phyloP scores from a whole-genome alignment of 2,888 invertebrate genomes.

The Euzetes globulus region DNA sequence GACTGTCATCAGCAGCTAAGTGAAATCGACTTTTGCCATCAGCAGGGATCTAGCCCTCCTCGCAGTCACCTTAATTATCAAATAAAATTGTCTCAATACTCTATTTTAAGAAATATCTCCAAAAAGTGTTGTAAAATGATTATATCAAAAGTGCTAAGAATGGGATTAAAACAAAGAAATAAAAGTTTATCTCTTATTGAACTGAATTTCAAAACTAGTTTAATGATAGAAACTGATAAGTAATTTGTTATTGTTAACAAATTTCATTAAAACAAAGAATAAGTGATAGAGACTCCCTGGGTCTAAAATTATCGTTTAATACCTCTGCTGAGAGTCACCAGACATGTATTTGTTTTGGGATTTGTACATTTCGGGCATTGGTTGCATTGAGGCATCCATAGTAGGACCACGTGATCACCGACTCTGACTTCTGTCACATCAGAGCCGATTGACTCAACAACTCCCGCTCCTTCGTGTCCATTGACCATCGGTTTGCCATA shows the following conservation, averaged over 20 bases:
- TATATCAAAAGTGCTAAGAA: no score
- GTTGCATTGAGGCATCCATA: slow-evolving; percentile 52
- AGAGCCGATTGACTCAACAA: slow-evolving; percentile 28
- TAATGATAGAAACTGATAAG: no score
- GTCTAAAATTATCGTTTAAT: background rate
- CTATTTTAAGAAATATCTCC: no score
- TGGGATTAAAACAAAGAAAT: no score
- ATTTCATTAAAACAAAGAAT: no score
- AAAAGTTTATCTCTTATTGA: background rate
- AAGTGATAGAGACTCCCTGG: no score
- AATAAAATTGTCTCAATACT: no score
- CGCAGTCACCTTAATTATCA: background rate
- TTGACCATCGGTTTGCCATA: slow-evolving; percentile 22
- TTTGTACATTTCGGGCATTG: slow-evolving; percentile 52
- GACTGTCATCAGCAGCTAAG: background rate
- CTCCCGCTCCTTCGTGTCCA: slow-evolving; percentile 33
- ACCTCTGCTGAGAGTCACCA: background rate
- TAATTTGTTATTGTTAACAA: no score
- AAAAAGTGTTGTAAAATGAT: no score
- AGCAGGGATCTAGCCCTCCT: background rate
- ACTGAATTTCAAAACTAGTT: no score
- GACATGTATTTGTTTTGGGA: slow-evolving; percentile 53
- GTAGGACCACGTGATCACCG: slow-evolving; percentile 52
- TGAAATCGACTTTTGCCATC: background rate
- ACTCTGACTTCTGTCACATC: background rate